phyloP scores from a whole-genome alignment of 2,888 invertebrate genomes.

The Hydrotaea diabolus region DNA sequence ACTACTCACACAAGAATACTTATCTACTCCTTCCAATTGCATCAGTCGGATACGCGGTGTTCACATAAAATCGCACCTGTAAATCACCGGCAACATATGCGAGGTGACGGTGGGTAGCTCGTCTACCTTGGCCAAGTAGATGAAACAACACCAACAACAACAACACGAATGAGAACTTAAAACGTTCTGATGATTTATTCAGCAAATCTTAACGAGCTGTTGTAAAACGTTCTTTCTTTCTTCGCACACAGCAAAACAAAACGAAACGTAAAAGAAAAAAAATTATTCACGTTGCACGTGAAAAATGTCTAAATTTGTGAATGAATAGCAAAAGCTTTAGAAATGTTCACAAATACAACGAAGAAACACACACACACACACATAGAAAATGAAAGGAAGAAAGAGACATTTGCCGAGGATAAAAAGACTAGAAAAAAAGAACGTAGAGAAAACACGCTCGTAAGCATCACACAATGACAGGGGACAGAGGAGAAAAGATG shows the following conservation, averaged over 20 bases:
- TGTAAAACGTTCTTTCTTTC: slow-evolving; percentile 37
- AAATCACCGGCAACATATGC: slow-evolving; percentile 25
- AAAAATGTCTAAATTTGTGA: slow-evolving; percentile 34
- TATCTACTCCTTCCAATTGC: not conserved
- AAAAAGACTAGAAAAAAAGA: not conserved
- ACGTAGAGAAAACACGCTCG: not conserved
- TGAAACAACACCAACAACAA: not conserved
- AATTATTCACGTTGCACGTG: not conserved
- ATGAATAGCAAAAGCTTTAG: slow-evolving; percentile 36
- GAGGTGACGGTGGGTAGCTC: not conserved
- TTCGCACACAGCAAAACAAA: not conserved
- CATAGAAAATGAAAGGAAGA: not conserved
- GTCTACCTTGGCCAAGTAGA: slow-evolving; percentile 7
- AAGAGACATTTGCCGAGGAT: not conserved
- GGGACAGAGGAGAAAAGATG: slow-evolving; percentile 52
- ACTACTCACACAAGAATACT: not conserved
- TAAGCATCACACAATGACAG: not conserved
- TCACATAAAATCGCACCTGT: slow-evolving; percentile 31
- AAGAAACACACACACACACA: not conserved
- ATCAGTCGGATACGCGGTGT: not conserved
- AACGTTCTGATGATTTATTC: slow-evolving; percentile 40
- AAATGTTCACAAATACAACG: not conserved
- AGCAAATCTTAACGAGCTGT: slow-evolving; percentile 40
- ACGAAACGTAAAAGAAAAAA: not conserved
- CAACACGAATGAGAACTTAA: not conserved